Percentiles rank a stretch among this genome's conserved stretches.
Evolutionary conservation across 2,113 vertebrate genomes (phyloP).

Genomic region (Benitochromis conjunctus): DNA sequence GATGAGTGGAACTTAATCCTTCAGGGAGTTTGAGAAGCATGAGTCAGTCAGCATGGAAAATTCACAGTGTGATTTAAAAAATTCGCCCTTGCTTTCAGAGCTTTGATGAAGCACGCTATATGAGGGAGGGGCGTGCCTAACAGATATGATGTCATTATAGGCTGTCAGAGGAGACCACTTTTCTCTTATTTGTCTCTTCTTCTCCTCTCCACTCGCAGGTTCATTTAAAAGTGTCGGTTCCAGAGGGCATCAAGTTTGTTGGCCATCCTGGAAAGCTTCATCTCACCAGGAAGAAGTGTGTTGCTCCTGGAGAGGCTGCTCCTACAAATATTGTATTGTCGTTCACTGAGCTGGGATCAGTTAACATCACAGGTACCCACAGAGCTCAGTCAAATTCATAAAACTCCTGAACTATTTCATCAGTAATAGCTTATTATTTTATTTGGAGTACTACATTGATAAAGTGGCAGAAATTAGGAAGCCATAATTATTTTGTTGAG

Average conservation of each 20-base stretch:
- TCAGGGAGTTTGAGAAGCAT: constrained; percentile 57
- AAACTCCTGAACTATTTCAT: not conserved
- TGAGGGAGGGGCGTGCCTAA: constrained; percentile 29
- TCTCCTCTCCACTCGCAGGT: constrained; percentile 71
- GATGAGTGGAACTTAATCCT: constrained; percentile 61
- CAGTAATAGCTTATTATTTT: not conserved
- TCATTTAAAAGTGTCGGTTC: constrained; percentile 84
- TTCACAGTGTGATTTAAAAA: constrained; percentile 62
- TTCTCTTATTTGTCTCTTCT: constrained; percentile 6
- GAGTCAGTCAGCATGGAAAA: constrained; percentile 73
- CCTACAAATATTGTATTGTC: constrained; percentile 84
- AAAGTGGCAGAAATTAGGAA: not conserved
- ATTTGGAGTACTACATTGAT: not conserved
- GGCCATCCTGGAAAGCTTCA: constrained; percentile 87
- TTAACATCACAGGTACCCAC: constrained; percentile 83
- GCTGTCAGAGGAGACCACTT: constrained; percentile 28
- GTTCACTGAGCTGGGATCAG: constrained; percentile 82
- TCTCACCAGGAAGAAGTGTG: constrained; percentile 86
- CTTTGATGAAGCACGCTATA: constrained; percentile 61
- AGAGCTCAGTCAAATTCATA: not conserved
- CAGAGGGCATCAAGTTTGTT: constrained; percentile 87
- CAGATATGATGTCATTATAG: constrained; percentile 44
- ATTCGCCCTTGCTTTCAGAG: constrained; percentile 48
- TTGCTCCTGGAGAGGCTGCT: constrained; percentile 81
- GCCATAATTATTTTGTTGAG: not conserved